phyloP scores from a whole-genome alignment of 1,140 invertebrate genomes.

The Drosophila ercepeae region DNA sequence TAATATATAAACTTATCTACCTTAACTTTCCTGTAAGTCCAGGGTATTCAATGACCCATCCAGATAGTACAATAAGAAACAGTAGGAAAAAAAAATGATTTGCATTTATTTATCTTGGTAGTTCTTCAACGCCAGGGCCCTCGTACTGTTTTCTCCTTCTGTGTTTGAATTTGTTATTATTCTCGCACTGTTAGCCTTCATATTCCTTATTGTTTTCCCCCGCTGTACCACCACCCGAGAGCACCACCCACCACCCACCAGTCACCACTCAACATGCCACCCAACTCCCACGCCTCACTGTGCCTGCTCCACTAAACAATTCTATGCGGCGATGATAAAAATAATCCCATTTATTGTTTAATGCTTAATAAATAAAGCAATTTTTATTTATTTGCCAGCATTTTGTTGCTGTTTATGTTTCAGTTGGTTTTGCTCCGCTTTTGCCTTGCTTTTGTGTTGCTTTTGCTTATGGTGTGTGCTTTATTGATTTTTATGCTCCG shows the following conservation, averaged over 20 bases:
- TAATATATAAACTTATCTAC: too few species aligned
- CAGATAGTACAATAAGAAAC: conserved; percentile 25
- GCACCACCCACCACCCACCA: too few species aligned
- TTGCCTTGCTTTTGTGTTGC: neutral
- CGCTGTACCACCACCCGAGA: neutral
- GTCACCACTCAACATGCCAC: too few species aligned
- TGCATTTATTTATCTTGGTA: conserved; percentile 74
- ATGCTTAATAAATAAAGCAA: conserved; percentile 83
- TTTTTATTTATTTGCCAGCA: conserved; percentile 76
- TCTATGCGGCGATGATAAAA: conserved; percentile 67
- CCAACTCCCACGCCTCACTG: neutral
- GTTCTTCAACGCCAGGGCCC: conserved; percentile 12
- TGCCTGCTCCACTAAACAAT: conserved; percentile 34
- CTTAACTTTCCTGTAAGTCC: neutral
- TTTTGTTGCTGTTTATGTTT: conserved; percentile 48
- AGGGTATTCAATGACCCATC: conserved; percentile 7
- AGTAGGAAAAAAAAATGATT: conserved; percentile 60
- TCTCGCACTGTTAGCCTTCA: conserved; percentile 10
- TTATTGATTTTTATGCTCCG: conserved; percentile 46
- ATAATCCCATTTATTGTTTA: conserved; percentile 82
- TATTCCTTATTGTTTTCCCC: conserved; percentile 28
- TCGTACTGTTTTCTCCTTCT: neutral
- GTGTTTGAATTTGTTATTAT: conserved; percentile 46
- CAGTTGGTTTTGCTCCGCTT: conserved; percentile 18
- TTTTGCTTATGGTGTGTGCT: conserved; percentile 14